Evolutionary conservation across 53 echinoderm and acorn worm genomes (phyloP).

Genomic region (Mesocentrotus franciscanus): DNA sequence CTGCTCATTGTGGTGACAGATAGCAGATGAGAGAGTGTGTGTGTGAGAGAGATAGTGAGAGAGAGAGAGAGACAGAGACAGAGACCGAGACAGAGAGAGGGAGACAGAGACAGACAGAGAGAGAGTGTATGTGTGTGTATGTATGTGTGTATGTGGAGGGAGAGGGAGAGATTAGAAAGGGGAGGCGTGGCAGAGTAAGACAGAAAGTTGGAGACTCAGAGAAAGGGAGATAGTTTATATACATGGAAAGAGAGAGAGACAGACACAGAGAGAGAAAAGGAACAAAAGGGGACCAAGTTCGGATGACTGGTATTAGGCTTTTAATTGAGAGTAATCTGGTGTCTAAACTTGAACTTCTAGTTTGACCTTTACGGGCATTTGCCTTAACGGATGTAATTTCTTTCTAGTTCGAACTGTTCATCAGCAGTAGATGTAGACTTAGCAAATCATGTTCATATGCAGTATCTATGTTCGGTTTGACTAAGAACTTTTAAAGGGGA

Average conservation of each 20-base stretch:
- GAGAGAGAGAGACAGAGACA: not conserved
- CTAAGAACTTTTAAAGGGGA: not conserved
- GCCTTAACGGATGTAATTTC: no score
- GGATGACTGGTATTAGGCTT: no score
- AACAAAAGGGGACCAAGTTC: no score
- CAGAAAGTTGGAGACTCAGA: not conserved
- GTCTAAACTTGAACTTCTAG: no score
- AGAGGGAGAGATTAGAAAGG: not conserved
- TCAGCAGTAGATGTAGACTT: conserved; percentile 15
- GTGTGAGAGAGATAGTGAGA: not conserved
- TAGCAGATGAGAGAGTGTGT: not conserved
- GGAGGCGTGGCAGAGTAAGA: not conserved
- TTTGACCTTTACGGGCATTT: no score
- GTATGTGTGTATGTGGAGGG: not conserved
- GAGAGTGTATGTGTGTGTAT: not conserved
- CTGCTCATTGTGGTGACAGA: not conserved
- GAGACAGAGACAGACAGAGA: not conserved
- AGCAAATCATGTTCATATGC: not conserved
- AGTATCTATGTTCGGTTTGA: not conserved
- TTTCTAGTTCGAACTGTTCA: not conserved
- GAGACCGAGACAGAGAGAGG: not conserved
- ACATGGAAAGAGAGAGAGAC: not conserved
- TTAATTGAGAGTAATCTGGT: no score
- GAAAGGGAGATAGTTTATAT: not conserved
- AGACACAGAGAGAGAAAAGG: not conserved